Percentiles rank a stretch among this genome's conserved stretches.
These are phyloP conservation scores for Drosophila murphyi DNA, from an alignment of 1,140 invertebrate species.

Conservation along the genomic window DNA sequence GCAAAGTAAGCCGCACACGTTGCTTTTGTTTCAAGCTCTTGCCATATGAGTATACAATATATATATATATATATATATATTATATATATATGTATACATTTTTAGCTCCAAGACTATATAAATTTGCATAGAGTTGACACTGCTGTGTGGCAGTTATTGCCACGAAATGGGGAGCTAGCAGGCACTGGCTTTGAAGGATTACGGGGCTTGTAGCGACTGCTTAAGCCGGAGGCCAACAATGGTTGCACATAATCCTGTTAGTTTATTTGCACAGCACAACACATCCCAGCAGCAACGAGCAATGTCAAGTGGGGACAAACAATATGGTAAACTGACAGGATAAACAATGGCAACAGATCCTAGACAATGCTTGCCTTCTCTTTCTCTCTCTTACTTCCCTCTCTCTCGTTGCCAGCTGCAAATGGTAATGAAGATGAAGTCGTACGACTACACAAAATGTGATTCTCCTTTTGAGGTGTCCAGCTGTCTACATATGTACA, in stretches of 20 bases:
- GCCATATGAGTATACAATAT: neutral
- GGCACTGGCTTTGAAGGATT: conserved; percentile 67
- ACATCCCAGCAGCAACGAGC: conserved; percentile 22
- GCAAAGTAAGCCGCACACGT: conserved; percentile 39
- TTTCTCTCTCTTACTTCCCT: neutral
- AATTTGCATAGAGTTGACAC: conserved; percentile 71
- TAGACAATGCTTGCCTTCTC: conserved; percentile 21
- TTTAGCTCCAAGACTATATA: conserved; percentile 75
- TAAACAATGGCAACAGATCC: conserved; percentile 54
- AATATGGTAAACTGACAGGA: conserved; percentile 35
- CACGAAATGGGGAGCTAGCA: conserved; percentile 21
- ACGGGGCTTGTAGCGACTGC: conserved; percentile 43
- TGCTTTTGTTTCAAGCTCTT: conserved; percentile 54
- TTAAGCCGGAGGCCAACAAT: conserved; percentile 52
- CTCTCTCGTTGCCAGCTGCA: conserved; percentile 16
- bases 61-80: conserved; percentile 32
- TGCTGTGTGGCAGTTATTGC: conserved; percentile 4
- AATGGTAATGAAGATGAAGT: conserved; percentile 45
- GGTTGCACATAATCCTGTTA: conserved; percentile 74
- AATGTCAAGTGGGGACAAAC: conserved; percentile 67
- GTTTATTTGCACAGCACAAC: conserved; percentile 62
- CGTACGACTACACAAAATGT: conserved; percentile 20
- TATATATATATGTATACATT: conserved; percentile 48
- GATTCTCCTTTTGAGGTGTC: conserved; percentile 10
- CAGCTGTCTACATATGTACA: neutral